These are phyloP conservation scores for Lasioglossum marginatum DNA, from an alignment of 2,888 invertebrate species.

Conservation along the genomic window DNA sequence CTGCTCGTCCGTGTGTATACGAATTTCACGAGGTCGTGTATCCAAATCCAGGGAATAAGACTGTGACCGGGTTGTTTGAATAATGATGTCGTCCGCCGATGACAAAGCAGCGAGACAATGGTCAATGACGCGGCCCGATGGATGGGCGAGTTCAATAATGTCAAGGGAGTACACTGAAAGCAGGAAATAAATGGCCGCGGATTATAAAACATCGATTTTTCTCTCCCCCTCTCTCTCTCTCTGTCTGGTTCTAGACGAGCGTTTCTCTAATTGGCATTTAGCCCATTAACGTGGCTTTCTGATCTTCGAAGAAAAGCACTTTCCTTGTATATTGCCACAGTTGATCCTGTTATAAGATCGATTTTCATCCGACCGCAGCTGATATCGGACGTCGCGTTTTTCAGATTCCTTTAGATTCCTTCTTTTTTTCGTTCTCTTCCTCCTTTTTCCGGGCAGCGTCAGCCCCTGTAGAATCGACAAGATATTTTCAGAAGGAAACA, in stretches of 20 bases:
- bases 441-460: slow-evolving; percentile 10
- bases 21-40: slow-evolving; percentile 36
- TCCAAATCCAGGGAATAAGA: slow-evolving; percentile 23
- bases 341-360: slow-evolving; percentile 21
- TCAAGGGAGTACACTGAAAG: slow-evolving; percentile 1
- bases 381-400: slow-evolving; percentile 29
- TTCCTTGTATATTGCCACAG: not conserved
- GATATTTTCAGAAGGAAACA: slow-evolving; percentile 39
- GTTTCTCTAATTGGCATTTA: slow-evolving; percentile 27
- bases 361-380: slow-evolving; percentile 22
- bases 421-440: not conserved
- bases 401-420: not conserved
- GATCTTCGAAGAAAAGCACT: not conserved
- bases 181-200: not conserved
- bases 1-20: not conserved
- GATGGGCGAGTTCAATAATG: not conserved
- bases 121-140: not conserved
- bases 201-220: not conserved
- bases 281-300: slow-evolving; percentile 12
- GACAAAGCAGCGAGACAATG: slow-evolving; percentile 10
- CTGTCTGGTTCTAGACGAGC: not conserved
- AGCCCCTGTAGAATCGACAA: slow-evolving; percentile 29
- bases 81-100: slow-evolving; percentile 9
- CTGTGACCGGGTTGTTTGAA: slow-evolving; percentile 6
- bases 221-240: not conserved